A percentile compares a stretch with the other conserved stretches of the same genome.
These are phyloP conservation scores for Harpalus rufipes DNA, from an alignment of 2,888 invertebrate genomes.

Conservation along the genomic window DNA sequence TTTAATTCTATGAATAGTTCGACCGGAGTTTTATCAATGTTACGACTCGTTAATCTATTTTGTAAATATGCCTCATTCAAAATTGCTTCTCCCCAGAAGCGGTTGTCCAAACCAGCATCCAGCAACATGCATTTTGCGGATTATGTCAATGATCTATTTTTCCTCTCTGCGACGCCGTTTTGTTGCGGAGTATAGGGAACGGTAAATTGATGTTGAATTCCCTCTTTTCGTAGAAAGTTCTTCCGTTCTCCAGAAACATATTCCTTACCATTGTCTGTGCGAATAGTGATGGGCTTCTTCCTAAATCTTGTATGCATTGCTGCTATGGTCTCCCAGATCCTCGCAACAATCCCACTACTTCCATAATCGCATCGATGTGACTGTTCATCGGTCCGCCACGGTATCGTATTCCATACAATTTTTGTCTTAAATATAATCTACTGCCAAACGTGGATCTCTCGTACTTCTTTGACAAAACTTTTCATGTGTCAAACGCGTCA, in stretches of 20 bases:
- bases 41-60: slow-evolving; percentile 23
- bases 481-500: slow-evolving; percentile 51
- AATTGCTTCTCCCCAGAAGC: slow-evolving; percentile 71
- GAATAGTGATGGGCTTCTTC: slow-evolving; percentile 68
- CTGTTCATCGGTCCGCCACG: slow-evolving; percentile 15
- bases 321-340: slow-evolving; percentile 61
- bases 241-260: slow-evolving; percentile 66
- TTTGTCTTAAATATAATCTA: slow-evolving; percentile 42
- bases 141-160: slow-evolving; percentile 68
- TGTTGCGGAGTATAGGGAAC: slow-evolving; percentile 72
- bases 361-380: slow-evolving; percentile 49
- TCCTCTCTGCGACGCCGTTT: slow-evolving; percentile 72
- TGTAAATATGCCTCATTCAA: slow-evolving; percentile 48
- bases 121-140: slow-evolving; percentile 68
- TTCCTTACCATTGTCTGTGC: slow-evolving; percentile 71
- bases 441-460: slow-evolving; percentile 57
- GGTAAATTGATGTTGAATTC: slow-evolving; percentile 72
- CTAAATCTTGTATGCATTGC: slow-evolving; percentile 70
- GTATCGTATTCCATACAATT: slow-evolving; percentile 26
- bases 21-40: slow-evolving; percentile 70
- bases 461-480: slow-evolving; percentile 47
- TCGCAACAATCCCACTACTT: slow-evolving; percentile 17
- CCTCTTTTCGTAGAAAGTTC: slow-evolving; percentile 68
- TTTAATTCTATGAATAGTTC: slow-evolving; percentile 73
- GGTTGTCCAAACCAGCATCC: slow-evolving; percentile 68